Conservation (phyloP, 2,113 vertebrate species). For the Scopus umbretta region DNA sequence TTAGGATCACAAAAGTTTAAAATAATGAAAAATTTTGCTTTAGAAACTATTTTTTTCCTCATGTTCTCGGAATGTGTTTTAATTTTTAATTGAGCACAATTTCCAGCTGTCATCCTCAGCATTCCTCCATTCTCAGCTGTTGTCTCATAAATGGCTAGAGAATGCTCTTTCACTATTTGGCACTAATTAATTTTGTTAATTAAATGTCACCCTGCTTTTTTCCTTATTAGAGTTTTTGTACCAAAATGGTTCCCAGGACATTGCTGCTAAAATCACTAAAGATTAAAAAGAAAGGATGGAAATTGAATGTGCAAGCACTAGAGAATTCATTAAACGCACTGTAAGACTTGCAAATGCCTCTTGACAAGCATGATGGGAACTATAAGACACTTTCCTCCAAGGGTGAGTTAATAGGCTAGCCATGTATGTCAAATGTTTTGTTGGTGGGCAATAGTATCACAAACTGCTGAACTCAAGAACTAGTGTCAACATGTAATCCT, state of each 20-base stretch:
- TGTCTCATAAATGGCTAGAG: conserved; percentile 49
- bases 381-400: not conserved
- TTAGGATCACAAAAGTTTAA: not conserved
- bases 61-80: not conserved
- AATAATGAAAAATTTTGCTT: not conserved
- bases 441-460: not conserved
- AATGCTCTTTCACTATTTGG: conserved; percentile 49
- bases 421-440: not conserved
- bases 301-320: conserved; percentile 44
- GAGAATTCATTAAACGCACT: conserved; percentile 38
- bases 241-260: conserved; percentile 50
- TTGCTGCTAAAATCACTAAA: conserved; percentile 44
- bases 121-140: conserved; percentile 46
- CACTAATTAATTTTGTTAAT: conserved; percentile 68
- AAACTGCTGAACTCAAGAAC: not conserved
- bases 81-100: conserved; percentile 42
- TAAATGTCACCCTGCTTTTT: conserved; percentile 61
- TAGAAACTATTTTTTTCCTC: not conserved
- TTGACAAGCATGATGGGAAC: conserved; percentile 26
- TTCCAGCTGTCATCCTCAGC: conserved; percentile 49
- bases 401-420: conserved; percentile 1
- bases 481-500: not conserved
- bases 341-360: conserved; percentile 42
- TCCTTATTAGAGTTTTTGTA: conserved; percentile 54
- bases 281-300: conserved; percentile 54